Base-by-base conservation (phyloP, 2,888 invertebrate genomes). In the Tyria jacobaeae region DNA sequence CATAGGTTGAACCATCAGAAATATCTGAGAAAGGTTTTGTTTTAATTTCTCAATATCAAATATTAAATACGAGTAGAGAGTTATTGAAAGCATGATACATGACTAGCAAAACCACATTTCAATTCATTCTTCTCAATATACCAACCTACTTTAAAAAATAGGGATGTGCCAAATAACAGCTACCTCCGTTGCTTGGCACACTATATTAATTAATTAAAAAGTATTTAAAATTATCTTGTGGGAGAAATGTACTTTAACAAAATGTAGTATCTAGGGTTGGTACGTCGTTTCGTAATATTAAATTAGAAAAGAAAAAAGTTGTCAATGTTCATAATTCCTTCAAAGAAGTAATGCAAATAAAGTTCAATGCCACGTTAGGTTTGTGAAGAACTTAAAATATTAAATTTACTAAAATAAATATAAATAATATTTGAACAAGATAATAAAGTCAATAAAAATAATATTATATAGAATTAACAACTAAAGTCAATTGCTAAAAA, bases 11-110 rank as follows among this genome's bases (percentile, higher is more conserved):
- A 31, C 4, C 4, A 31, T 31, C 3, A 31, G 2, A 6, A 31
- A 31, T 31, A 7, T 31, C 27, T 31, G 27, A 31, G 27, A 31
- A 6, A 31, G 1, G 4, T 31, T 3, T 31, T 31, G 6, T 31
- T 31, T 31, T 31, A 31, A 31, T 31, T 6, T 31, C 66, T 72
- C 60, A 57, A 70, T 71, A 73, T 66, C 67, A 67, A 64, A n/a
- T n/a, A n/a, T n/a, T n/a, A n/a, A 76, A 73, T 66, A 76, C 9
- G 41, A 35, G 25, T 56, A 52, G 53, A 47, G 64, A 48, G 58
- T 70, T 68, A 78, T 72, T 76, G 72, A 75, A 77, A 63, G 62
- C 25, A 58, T 75, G 65, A 78, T 75, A 72, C 62, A 76, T 76
- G 65, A 41, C 47, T 41, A 54, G 48, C 48, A 68, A 41, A 39